These are phyloP conservation scores for Tokudaia muenninki DNA, from an alignment of 2,797 vertebrate species.

Conservation along the genomic window DNA sequence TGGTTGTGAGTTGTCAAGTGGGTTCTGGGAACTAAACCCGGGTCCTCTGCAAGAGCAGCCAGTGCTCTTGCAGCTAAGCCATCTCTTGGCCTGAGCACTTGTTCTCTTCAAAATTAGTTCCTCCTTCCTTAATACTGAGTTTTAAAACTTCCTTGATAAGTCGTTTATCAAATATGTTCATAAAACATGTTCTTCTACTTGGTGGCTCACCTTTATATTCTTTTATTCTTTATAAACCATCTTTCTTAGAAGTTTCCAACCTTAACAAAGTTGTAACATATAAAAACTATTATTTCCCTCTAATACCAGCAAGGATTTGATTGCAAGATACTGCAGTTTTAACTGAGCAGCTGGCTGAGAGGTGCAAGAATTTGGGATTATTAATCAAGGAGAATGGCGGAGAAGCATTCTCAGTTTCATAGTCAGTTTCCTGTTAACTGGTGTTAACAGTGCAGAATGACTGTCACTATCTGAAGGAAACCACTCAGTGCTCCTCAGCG, in stretches of 20 bases:
- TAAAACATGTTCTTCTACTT: neutral
- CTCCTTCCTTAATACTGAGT: neutral
- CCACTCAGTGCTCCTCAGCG: neutral
- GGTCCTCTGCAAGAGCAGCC: neutral
- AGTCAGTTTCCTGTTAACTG: slow-evolving; percentile 3
- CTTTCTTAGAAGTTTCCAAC: neutral
- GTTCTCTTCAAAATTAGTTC: neutral
- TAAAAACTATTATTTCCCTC: neutral
- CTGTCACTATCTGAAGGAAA: slow-evolving; percentile 47
- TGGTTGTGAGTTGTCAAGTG: neutral
- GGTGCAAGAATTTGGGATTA: neutral
- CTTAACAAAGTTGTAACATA: neutral
- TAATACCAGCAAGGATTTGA: slow-evolving; percentile 48
- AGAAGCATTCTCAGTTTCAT: neutral
- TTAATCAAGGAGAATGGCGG: slow-evolving; percentile 38
- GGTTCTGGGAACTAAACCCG: neutral
- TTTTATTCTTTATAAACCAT: neutral
- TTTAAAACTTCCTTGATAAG: neutral
- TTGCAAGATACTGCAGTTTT: slow-evolving; percentile 46
- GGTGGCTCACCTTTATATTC: neutral
- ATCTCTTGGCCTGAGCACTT: no score
- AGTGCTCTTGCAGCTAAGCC: neutral
- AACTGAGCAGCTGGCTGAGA: slow-evolving; percentile 48
- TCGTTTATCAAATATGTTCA: neutral
- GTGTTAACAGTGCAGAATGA: neutral